A percentile compares a stretch with the other conserved stretches of the same genome.
These are phyloP conservation scores for Grallaria varia DNA, from an alignment of 2,113 vertebrate genomes.

Conservation along the genomic window DNA sequence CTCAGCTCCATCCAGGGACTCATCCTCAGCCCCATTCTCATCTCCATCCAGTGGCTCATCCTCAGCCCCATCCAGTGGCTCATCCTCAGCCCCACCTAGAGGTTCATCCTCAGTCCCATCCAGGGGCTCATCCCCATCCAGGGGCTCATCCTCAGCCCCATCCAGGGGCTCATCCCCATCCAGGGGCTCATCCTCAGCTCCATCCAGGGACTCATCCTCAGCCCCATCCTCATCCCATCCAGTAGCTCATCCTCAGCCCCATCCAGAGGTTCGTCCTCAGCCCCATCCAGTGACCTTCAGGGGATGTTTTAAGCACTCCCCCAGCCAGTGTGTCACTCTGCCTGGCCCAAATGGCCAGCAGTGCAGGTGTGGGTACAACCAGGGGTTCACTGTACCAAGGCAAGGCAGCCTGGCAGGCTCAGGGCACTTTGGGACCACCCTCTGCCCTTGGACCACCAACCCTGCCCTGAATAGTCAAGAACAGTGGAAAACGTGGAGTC, in stretches of 20 bases:
- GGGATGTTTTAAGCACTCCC: neutral
- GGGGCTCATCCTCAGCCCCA: too few relatives aligned
- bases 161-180: too few relatives aligned
- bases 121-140: too few relatives aligned
- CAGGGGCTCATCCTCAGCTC: too few relatives aligned
- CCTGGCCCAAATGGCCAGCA: neutral
- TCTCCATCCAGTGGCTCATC: too few relatives aligned
- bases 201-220: too few relatives aligned
- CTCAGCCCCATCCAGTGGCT: too few relatives aligned
- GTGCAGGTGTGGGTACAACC: neutral
- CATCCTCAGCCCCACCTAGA: rapidly evolving
- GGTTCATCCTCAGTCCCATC: too few relatives aligned
- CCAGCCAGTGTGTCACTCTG: neutral
- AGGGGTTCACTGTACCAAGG: rapidly evolving
- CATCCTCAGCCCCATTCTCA: rapidly evolving
- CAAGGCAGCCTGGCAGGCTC: neutral
- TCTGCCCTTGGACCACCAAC: rapidly evolving
- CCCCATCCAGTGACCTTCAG: rapidly evolving
- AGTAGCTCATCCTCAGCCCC: too few relatives aligned
- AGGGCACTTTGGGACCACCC: neutral
- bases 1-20: too few relatives aligned
- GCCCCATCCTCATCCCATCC: too few relatives aligned
- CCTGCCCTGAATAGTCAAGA: neutral
- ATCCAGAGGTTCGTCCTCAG: too few relatives aligned
- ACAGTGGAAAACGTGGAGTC: neutral